Conservation (phyloP, 2,888 invertebrate genomes). For the Hoplodrina blanda region DNA sequence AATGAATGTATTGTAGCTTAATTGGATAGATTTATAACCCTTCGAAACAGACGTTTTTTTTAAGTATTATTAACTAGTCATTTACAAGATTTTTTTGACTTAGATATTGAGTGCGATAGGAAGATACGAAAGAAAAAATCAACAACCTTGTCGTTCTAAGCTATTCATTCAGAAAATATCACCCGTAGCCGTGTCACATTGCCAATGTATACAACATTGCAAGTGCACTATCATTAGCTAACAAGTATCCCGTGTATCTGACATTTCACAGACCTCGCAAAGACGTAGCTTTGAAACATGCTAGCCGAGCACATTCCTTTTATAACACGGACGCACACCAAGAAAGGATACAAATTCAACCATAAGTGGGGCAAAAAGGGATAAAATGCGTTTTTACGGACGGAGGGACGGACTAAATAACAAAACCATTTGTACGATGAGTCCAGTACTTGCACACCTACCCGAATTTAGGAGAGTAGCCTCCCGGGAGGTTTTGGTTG, state of each 20-base stretch:
- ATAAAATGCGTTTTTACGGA: slow-evolving; percentile 54
- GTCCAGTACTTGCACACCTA: slow-evolving; percentile 44
- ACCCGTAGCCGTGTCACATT: not conserved
- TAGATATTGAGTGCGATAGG: too few species aligned
- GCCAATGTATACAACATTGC: slow-evolving; percentile 33
- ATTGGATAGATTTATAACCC: not conserved
- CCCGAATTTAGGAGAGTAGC: slow-evolving; percentile 39
- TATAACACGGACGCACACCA: slow-evolving; percentile 22
- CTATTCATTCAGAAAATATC: slow-evolving; percentile 2
- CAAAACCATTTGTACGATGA: slow-evolving; percentile 51
- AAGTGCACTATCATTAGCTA: slow-evolving; percentile 48
- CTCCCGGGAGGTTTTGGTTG: slow-evolving; percentile 35
- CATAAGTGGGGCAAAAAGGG: slow-evolving; percentile 45
- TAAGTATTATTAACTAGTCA: not conserved
- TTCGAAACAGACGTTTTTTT: not conserved
- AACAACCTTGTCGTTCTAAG: not conserved
- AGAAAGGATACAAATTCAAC: slow-evolving; percentile 44
- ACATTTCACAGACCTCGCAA: slow-evolving; percentile 20
- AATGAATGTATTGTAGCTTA: not conserved
- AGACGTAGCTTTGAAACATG: slow-evolving; percentile 41
- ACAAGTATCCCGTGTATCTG: slow-evolving; percentile 36
- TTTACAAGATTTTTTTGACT: too few species aligned
- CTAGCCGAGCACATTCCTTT: slow-evolving; percentile 44
- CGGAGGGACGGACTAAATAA: slow-evolving; percentile 40
- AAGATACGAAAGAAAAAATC: not conserved